A percentile compares a stretch with the other conserved stretches of the same genome.
These are phyloP conservation scores for Rhopalosiphum maidis DNA, from an alignment of 1,140 invertebrate species.

Conservation along the genomic window DNA sequence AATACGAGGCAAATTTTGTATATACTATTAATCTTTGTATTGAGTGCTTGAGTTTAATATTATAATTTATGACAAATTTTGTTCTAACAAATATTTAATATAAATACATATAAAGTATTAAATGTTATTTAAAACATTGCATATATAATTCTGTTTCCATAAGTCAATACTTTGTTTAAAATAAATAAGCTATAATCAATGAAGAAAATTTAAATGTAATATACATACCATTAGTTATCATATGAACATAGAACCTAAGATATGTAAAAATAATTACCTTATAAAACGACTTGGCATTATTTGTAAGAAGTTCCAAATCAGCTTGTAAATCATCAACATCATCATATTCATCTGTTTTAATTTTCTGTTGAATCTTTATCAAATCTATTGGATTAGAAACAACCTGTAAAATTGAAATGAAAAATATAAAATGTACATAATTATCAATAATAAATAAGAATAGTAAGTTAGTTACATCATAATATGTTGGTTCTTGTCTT, in stretches of 20 bases:
- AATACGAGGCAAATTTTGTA: not conserved
- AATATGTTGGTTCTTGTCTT: constrained; percentile 87
- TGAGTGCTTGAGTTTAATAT: not conserved
- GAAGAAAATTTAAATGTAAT: no score
- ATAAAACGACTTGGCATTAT: constrained; percentile 93
- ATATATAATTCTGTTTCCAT: no score
- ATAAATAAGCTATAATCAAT: no score
- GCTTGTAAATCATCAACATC: constrained; percentile 85
- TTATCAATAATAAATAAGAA: not conserved
- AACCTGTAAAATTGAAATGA: constrained; percentile 65
- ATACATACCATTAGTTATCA: not conserved
- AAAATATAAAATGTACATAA: not conserved
- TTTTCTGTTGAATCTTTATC: constrained; percentile 91
- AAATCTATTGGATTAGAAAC: constrained; percentile 93
- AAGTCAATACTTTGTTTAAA: no score
- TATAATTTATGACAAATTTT: not conserved
- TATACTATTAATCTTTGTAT: not conserved
- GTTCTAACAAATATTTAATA: not conserved
- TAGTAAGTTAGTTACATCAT: constrained; percentile 68
- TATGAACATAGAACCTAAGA: not conserved
- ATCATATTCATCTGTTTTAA: constrained; percentile 93
- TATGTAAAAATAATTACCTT: constrained; percentile 67
- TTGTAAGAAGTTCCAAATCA: constrained; percentile 87
- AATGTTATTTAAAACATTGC: not conserved
- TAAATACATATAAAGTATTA: not conserved